Percentiles rank a stretch among this genome's conserved stretches.
These are phyloP conservation scores for Asteroscopus sphinx DNA, from an alignment of 2,888 invertebrate species.

Conservation along the genomic window DNA sequence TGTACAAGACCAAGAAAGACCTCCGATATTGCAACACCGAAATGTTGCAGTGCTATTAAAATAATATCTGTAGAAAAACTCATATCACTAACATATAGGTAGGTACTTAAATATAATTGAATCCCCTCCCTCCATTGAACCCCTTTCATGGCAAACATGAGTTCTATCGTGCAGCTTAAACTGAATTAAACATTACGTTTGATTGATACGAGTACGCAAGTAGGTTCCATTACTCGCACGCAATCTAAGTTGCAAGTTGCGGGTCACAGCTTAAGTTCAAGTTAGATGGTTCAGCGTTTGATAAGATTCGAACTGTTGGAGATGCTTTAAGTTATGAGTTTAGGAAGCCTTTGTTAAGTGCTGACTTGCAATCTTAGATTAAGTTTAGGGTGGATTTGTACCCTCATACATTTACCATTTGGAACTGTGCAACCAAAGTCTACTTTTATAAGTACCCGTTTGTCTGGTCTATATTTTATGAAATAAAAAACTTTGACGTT, in stretches of 20 bases:
- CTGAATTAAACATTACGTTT: constrained; percentile 56
- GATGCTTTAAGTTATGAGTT: constrained; percentile 50
- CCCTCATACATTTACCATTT: too few species aligned
- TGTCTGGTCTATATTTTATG: too few species aligned
- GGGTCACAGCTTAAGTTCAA: constrained; percentile 52
- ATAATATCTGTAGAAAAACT: too few species aligned
- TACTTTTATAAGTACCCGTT: too few species aligned
- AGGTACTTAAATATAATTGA: too few species aligned
- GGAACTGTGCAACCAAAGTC: too few species aligned
- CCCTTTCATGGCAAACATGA: constrained; percentile 10
- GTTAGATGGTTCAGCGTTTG: constrained; percentile 45
- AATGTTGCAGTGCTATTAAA: too few species aligned
- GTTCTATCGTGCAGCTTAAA: constrained; percentile 35
- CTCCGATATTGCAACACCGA: too few species aligned
- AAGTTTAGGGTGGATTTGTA: background rate
- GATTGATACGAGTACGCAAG: constrained; percentile 47
- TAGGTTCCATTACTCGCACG: constrained; percentile 53
- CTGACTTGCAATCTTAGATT: constrained; percentile 28
- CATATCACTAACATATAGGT: too few species aligned
- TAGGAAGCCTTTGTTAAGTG: constrained; percentile 33
- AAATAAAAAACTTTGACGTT: too few species aligned
- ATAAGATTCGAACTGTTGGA: constrained; percentile 49
- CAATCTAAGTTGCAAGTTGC: constrained; percentile 57
- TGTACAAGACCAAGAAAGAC: too few species aligned
- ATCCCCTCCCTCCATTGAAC: too few species aligned